Base-by-base conservation (phyloP, 2,113 vertebrate species). In the Saiga tatarica region DNA sequence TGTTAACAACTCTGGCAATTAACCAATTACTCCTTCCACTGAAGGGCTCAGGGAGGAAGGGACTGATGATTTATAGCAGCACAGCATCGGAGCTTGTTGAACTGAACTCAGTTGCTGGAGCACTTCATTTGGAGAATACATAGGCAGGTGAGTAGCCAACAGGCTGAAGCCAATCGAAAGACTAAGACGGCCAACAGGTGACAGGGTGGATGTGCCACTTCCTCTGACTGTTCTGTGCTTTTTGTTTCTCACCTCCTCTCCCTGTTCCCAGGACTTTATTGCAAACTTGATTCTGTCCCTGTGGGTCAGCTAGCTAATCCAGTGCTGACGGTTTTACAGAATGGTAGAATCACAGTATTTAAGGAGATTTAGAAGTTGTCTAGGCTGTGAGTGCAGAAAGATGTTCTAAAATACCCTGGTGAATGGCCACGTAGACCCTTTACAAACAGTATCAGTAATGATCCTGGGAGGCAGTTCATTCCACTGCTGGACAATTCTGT, bases 1-100 rank as follows among this genome's bases (percentile, higher is more conserved):
- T 97, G 95, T 98, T 98, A 98, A 95, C 97, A 97, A 94, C 96
- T 86, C 97, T 98, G 97, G 96, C 97, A 97, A 98, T 98, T 97
- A 97, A 98, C 96, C 97, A 98, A 98, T 97, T 94, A 97, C 96
- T 97, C 96, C 95, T 95, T 97, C 91, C 86, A 95, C 96, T 96
- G 94, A 97, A 97, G 96, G 96, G 95, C 97, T 98, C 52, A 1
- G 93, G 96, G 96, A 97, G 93, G 96, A 98, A 98, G 97, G 89
- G 97, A 87, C 96, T 0, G 14, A 89, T 98, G 98, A 97, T 98
- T 98, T 97, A 97, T 96, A 91, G 96, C 87, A 74, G 67, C 71
- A 74, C 94, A 94, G 89, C 57, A 10, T 91, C 89, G 26, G 26
- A 71, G 78, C 71, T 96, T 97, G 94, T 96, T 97, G 96, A 96